A percentile compares a stretch with the other conserved stretches of the same genome.
These are phyloP conservation scores for Esox masquinongy DNA, from an alignment of 2,797 vertebrate genomes.

Conservation along the genomic window DNA sequence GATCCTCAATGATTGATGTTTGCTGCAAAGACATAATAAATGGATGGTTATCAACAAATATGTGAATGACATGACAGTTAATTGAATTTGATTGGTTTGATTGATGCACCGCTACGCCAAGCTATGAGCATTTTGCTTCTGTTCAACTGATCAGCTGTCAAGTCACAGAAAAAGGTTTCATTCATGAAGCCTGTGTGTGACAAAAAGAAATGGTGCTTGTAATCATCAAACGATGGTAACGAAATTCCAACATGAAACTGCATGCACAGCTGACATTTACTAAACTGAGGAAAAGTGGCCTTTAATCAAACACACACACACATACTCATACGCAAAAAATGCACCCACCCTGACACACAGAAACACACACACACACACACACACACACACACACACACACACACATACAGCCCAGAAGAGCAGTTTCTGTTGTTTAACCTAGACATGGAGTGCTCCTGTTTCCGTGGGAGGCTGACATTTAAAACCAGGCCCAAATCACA, in stretches of 20 bases:
- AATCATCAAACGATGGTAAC: neutral
- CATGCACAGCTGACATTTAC: neutral
- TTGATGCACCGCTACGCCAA: neutral
- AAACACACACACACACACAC: neutral
- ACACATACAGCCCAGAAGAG: neutral
- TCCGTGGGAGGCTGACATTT: constrained; percentile 46
- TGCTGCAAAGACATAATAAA: neutral
- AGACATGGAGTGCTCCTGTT: constrained; percentile 7
- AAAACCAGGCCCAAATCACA: constrained; percentile 47
- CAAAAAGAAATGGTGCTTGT: neutral
- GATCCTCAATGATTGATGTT: neutral
- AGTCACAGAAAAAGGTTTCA: neutral
- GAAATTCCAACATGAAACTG: constrained; percentile 3
- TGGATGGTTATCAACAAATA: neutral
- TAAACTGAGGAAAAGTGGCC: constrained; percentile 2
- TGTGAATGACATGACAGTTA: neutral
- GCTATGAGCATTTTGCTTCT: too few species aligned
- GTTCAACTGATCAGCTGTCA: neutral
- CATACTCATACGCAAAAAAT: neutral
- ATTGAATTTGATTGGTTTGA: neutral
- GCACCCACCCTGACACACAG: neutral
- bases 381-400: neutral
- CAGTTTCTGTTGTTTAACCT: constrained; percentile 16
- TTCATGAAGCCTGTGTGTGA: neutral
- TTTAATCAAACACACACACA: neutral